Base-by-base conservation (phyloP, 2,797 vertebrate genomes). In the Lepilemur septentrionalis region DNA sequence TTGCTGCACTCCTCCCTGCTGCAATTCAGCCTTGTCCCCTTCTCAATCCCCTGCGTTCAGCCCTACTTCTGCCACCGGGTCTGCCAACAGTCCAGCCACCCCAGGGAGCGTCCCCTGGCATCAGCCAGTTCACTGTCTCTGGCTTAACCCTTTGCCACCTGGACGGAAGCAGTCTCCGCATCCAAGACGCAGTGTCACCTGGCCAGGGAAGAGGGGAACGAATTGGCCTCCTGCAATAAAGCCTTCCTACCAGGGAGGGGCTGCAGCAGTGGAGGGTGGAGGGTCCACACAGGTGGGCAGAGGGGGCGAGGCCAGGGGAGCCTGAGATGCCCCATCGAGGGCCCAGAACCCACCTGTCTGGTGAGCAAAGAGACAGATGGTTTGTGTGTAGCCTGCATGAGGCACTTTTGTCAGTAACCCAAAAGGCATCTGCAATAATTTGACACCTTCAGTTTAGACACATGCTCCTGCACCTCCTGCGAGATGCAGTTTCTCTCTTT, bases 341-440 rank as follows among this genome's bases (percentile, higher is more conserved):
- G 70, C 76, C 61, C 67, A 55, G 80, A 43, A 30, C 41, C 32
- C 17, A 17, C 32, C 63, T 7, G 5, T 20, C n/a, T 20, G 22
- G 5, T 2, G 1, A 61, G 7, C 0, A 23, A 28, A 55, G 65
- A 67, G 9, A 4, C 0, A 52, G 35, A 2, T 2, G 0, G 12
- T 12, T 4, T 7, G 35, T 22, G 4, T 22, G n/a, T 50, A 52
- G 30, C 30, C 38, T 0, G 48, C 23, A 10, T 0, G 12, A 46
- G 59, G 59, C 43, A 1, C 0, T 0, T 5, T 14, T n/a, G 5
- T 57, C 0, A 3, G n/a, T 25, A 75, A 22, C 78, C 73, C 43
- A 13, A 14, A 48, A 65, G n/a, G 84, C 38, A 23, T 2, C 52
- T 7, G 7, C 59, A 11, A 4, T 17, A 46, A 43, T 22, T 1